A percentile compares a stretch with the other conserved stretches of the same genome.
Evolutionary conservation across 64 coral and sea anemone species (phyloP).

Genomic region (Astreopora myriophthalma): DNA sequence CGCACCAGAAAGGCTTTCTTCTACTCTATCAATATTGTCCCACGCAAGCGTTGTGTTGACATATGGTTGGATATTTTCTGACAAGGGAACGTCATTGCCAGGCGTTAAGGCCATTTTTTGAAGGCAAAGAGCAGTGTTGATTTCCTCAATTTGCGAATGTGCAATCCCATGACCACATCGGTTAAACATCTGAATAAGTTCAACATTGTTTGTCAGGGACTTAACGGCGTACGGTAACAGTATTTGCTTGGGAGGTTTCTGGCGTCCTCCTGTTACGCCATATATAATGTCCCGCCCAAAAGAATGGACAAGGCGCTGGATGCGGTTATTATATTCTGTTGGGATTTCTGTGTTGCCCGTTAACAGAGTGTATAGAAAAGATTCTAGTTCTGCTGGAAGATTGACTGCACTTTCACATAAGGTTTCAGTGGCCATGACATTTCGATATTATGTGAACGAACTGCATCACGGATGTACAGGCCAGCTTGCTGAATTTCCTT

Average conservation of each 20-base stretch:
- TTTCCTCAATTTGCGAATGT: constrained; percentile 38
- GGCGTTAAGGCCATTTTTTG: constrained; percentile 39
- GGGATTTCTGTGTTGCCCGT: constrained; percentile 32
- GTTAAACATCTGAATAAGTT: constrained; percentile 41
- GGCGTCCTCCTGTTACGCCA: constrained; percentile 25
- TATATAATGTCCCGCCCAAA: constrained; percentile 51
- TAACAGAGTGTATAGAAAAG: constrained; percentile 46
- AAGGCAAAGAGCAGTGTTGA: constrained; percentile 35
- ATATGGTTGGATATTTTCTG: too few species aligned
- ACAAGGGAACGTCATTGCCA: too few species aligned
- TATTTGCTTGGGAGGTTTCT: constrained; percentile 61
- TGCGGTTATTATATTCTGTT: not conserved
- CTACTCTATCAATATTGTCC: constrained; percentile 44
- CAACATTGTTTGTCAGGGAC: constrained; percentile 32
- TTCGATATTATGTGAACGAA: not conserved
- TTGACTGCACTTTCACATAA: constrained; percentile 33
- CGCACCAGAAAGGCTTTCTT: not conserved
- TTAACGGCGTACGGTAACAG: constrained; percentile 62
- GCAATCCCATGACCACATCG: constrained; percentile 42
- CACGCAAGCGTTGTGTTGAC: too few species aligned
- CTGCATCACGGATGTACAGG: constrained; percentile 2
- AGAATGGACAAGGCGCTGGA: constrained; percentile 35
- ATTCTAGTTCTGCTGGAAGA: constrained; percentile 20
- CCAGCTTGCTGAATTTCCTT: constrained; percentile 52
- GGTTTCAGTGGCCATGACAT: constrained; percentile 27